Percentiles rank a stretch among this genome's conserved stretches.
These are phyloP conservation scores for Pimpla rufipes DNA, from an alignment of 2,888 invertebrate species.

Conservation along the genomic window DNA sequence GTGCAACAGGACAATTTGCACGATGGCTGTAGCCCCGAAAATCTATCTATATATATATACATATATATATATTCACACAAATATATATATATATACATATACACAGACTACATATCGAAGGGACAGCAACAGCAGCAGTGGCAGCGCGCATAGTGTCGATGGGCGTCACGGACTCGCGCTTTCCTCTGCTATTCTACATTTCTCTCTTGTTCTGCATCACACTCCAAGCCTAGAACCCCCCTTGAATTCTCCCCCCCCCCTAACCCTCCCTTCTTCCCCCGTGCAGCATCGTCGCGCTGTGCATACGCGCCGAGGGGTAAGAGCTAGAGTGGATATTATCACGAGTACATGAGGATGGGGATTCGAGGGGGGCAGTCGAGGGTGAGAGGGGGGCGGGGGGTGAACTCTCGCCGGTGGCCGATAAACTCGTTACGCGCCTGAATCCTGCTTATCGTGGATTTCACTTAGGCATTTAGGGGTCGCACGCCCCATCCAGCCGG, in stretches of 20 bases:
- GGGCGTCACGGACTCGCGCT: constrained; percentile 60
- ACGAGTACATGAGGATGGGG: not conserved
- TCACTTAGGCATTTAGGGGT: constrained; percentile 73
- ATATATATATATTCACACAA: not conserved
- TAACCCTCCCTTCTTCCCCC: too few species aligned
- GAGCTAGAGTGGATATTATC: constrained; percentile 54
- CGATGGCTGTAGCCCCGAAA: constrained; percentile 29
- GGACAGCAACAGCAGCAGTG: not conserved
- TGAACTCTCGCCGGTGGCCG: constrained; percentile 69
- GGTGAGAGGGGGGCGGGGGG: constrained; percentile 27
- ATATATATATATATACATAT: not conserved
- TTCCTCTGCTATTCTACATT: constrained; percentile 35
- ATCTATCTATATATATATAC: not conserved
- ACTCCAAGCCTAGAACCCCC: constrained; percentile 18
- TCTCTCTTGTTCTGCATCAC: constrained; percentile 41
- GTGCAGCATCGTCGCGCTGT: not conserved
- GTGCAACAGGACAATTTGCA: constrained; percentile 67
- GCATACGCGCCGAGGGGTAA: constrained; percentile 29
- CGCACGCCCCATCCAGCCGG: constrained; percentile 52
- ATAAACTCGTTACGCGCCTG: constrained; percentile 83
- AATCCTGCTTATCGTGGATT: constrained; percentile 82
- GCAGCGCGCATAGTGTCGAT: constrained; percentile 57
- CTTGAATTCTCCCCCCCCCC: constrained; percentile 54
- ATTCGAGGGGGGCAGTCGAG: constrained; percentile 37
- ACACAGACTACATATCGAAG: not conserved